Evolutionary conservation across 2,113 vertebrate genomes (phyloP), one percentile per base, ranked within the genome.

Genomic region (Osmerus eperlanus): DNA sequence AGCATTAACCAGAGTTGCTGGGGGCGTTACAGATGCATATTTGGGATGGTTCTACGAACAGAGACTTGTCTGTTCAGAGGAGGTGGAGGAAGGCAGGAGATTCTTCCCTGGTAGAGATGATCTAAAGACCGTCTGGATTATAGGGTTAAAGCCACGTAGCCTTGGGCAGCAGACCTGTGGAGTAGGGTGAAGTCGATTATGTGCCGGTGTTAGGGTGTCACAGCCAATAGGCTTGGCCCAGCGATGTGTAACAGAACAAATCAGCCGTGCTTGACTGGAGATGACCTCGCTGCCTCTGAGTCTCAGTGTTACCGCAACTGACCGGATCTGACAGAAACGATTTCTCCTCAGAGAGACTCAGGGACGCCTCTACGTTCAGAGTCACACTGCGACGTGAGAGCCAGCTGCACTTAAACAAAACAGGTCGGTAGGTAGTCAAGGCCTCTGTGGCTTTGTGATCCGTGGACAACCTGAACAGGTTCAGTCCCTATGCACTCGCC

Each of bases 111-210:
- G 59, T 23, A 61, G 25, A 28, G 60, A 29, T 29, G 59, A 52
- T 74, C 62, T 74, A 66, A 78, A 71, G 25, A 58, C 23, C 15
- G 8, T 55, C 52, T 21, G 51, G 69, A 47, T 70, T 63, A n/a
- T n/a, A 58, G 53, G 60, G 67, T 64, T 70, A 56, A 58, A 36
- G 56, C 54, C 19, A 64, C 54, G 21, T 52, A 61, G 51, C 53
- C 15, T 21, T 54, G 32, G 65, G 77, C 70, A 67, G 66, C 74
- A 67, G 67, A 82, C 58, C 51, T 77, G 80, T 79, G 66, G 68
- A 72, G 29, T 65, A 65, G 53, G 77, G 77, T 78, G 75, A 77
- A 74, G 62, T 73, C 54, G 67, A 70, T 78, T 83, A 80, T 83
- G 75, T 61, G 79, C 75, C 72, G 72, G 32, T 79, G 78, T 79